Percentiles rank a stretch among this genome's conserved stretches.
Conservation (phyloP, 1,140 invertebrate species). For the Ruditapes philippinarum region DNA sequence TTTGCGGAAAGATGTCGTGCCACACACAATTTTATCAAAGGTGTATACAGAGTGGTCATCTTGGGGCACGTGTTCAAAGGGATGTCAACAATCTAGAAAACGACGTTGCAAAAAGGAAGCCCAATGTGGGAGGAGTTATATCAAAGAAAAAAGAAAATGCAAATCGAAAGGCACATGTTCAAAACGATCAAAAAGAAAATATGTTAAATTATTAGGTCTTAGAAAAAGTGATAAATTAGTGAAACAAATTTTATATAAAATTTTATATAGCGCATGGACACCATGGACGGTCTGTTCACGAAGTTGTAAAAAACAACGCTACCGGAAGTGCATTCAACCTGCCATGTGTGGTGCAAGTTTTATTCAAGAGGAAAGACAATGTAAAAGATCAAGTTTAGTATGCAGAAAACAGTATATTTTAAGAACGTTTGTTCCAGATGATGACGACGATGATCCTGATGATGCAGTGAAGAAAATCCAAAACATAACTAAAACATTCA, state of each 20-base stretch:
- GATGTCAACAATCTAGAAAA: conserved; percentile 50
- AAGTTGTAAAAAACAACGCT: conserved; percentile 46
- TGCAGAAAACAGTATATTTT: conserved; percentile 55
- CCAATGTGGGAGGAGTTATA: conserved; percentile 46
- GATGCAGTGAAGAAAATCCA: conserved; percentile 4
- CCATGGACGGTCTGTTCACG: conserved; percentile 44
- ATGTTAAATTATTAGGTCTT: conserved; percentile 46
- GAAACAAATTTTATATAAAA: conserved; percentile 57
- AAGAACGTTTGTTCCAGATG: background rate
- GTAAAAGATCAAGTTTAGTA: background rate
- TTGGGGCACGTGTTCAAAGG: conserved; percentile 33
- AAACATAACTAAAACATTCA: conserved; percentile 29
- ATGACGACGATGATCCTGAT: background rate
- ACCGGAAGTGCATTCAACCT: conserved; percentile 31
- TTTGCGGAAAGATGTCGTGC: background rate
- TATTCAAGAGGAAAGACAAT: conserved; percentile 50
- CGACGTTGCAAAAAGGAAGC: conserved; percentile 39
- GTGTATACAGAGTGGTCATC: conserved; percentile 28
- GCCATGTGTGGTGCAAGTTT: conserved; percentile 45
- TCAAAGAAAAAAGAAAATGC: conserved; percentile 59
- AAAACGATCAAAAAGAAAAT: conserved; percentile 32
- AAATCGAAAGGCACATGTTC: background rate
- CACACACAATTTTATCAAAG: conserved; percentile 4
- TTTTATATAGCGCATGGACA: conserved; percentile 44
- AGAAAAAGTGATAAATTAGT: conserved; percentile 58